Evolutionary conservation across 2,113 vertebrate genomes (phyloP), one percentile per base, ranked within the genome.

Genomic region (Phoxinus phoxinus): DNA sequence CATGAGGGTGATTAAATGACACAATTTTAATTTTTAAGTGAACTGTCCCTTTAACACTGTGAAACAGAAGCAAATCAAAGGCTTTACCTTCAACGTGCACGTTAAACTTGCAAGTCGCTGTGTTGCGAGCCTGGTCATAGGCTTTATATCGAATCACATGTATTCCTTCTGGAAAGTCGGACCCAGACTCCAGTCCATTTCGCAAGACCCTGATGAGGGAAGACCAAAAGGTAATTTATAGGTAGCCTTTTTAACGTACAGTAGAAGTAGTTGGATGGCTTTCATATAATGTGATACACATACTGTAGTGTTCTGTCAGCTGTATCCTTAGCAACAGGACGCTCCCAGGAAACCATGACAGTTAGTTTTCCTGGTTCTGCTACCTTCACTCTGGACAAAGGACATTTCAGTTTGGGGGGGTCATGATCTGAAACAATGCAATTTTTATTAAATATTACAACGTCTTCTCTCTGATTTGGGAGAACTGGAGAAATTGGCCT

Each of bases 51-150:
- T 65, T 30, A 65, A 27, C 6, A 46, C 71, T 1, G 5, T 6
- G 6, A 46, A 74, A 41, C 8, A 30, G 25, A 56, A 32, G 27
- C 17, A 32, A 74, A 46, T 48, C 23, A 8, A 48, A 41, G 30
- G 19, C 25, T 27, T 92, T 91, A 98, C 98, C 98, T 92, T 97
- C 96, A 73, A 99, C 94, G 19, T 96, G 96, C 75, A 99, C 86
- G 23, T 95, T 93, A 90, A 99, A 99, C 91, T 98, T 99, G 96
- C 98, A 99, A 91, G 96, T 96, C 1, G 97, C 98, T 84, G 95
- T 93, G 93, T 99, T 99, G 89, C 95, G 95, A 0, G 97, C 97
- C 88, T 94, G 95, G 89, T 99, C 98, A 0, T 97, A 96, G 51
- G 96, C 96, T 1, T 95, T 97, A 89, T 98, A 99, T 76, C 96